Base-by-base conservation (phyloP, 2,888 invertebrate genomes). In the Orthosia gothica region DNA sequence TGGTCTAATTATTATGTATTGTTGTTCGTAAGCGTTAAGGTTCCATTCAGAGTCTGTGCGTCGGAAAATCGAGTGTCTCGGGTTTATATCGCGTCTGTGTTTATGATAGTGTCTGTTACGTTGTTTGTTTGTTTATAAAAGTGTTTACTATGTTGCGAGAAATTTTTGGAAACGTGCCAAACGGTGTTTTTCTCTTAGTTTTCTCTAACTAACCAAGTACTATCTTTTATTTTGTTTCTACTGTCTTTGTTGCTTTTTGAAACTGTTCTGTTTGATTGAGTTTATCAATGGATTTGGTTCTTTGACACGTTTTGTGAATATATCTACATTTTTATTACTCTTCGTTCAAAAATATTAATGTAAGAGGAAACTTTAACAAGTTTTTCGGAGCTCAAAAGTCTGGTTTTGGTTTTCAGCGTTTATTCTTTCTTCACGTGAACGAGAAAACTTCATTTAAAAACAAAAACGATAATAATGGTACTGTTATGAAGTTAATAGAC, bases 41-140 rank as follows among this genome's bases (percentile, higher is more conserved):
- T 88, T 91, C 87, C 93, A 92, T 89, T 92, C 87, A 82, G 83
- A 86, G 90, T 87, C 88, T 86, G 89, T 76, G 82, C 88, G 85
- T 81, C 84, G 89, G 82, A 82, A 88, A 87, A 91, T 90, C 89
- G 76, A 83, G 89, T 90, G 91, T 87, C 88, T 82, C 70, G 70
- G 63, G 65, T 64, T 62, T 62, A 64, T 73, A 65, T 70, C 45
- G 72, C 71, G 71, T 72, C 71, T 65, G 74, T 81, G 74, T 65
- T 54, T 74, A 61, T 72, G 59, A 66, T 63, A 57, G 68, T 69
- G 50, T 55, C 32, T 45, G 70, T 52, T 49, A 61, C 23, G 58
- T 20, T 74, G 66, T 63, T 76, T 81, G 74, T 74, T 82, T 75
- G 52, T 72, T 74, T 65, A 61, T 50, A 18, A 64, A 62, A 68